These are phyloP conservation scores for Meiosimyza platycephala DNA, from an alignment of 2,888 invertebrate genomes.

Conservation along the genomic window DNA sequence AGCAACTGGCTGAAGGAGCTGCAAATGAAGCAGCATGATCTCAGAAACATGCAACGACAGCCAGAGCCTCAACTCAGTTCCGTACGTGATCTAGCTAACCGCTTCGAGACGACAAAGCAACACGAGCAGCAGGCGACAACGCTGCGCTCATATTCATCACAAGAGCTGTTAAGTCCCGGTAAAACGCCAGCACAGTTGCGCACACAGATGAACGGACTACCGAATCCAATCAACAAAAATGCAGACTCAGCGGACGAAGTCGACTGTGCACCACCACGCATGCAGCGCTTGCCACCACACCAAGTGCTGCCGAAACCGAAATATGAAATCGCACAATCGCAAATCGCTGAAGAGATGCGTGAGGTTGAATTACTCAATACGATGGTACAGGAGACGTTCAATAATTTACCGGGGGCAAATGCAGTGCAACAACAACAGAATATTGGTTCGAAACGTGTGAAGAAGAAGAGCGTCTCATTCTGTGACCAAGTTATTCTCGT, in stretches of 20 bases:
- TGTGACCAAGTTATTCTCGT: conserved; percentile 94
- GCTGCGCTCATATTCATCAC: conserved; percentile 63
- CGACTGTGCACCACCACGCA: conserved; percentile 54
- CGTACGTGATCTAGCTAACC: conserved; percentile 84
- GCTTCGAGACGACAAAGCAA: conserved; percentile 74
- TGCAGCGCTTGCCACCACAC: conserved; percentile 51
- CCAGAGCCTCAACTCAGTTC: conserved; percentile 51
- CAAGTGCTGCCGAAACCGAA: conserved; percentile 60
- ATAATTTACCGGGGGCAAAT: conserved; percentile 66
- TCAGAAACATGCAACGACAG: conserved; percentile 65
- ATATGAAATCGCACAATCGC: conserved; percentile 68
- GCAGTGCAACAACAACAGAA: conserved; percentile 55
- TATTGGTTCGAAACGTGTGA: conserved; percentile 72
- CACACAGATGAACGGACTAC: conserved; percentile 69
- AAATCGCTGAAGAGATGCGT: conserved; percentile 71
- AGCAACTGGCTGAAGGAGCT: conserved; percentile 80
- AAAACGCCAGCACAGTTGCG: conserved; percentile 56
- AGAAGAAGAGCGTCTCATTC: conserved; percentile 95
- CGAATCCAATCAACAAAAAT: conserved; percentile 43
- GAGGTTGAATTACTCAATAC: conserved; percentile 72
- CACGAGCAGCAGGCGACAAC: conserved; percentile 26
- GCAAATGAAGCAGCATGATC: conserved; percentile 81
- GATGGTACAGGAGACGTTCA: conserved; percentile 69
- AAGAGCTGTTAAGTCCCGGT: conserved; percentile 57
- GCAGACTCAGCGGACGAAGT: conserved; percentile 58